Evolutionary conservation across 92 coral and sea anemone genomes (phyloP).

Genomic region (Palythoa caribaeorum): DNA sequence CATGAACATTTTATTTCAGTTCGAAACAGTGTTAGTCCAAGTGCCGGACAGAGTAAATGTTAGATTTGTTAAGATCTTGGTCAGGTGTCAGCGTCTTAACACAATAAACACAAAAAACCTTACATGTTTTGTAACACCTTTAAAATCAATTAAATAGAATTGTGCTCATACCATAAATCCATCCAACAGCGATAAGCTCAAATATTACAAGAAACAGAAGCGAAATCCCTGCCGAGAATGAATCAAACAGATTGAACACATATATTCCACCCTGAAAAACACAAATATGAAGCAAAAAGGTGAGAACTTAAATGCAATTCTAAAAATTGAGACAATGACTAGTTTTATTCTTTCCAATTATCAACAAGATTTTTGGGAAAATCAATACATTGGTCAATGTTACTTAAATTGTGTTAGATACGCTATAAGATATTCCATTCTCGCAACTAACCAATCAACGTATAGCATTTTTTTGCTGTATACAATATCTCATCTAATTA

Average conservation of each 20-base stretch:
- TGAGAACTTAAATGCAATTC: background rate
- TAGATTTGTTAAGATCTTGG: background rate
- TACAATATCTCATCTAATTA: too few species aligned
- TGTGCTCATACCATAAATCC: slow-evolving; percentile 81
- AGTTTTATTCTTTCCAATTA: too few species aligned
- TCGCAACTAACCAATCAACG: too few species aligned
- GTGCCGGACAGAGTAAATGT: background rate
- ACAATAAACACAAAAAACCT: background rate
- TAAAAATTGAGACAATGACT: background rate
- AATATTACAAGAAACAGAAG: slow-evolving; percentile 81
- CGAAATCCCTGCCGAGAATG: slow-evolving; percentile 90
- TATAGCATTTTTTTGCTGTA: too few species aligned
- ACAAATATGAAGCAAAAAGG: background rate
- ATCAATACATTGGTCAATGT: too few species aligned
- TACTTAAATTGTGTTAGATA: too few species aligned
- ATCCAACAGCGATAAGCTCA: slow-evolving; percentile 79
- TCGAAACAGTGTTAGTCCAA: background rate
- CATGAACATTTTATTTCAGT: background rate
- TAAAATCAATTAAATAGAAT: background rate
- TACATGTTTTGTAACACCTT: background rate
- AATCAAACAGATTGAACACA: slow-evolving; percentile 92
- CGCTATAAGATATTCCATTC: too few species aligned
- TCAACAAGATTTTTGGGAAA: too few species aligned
- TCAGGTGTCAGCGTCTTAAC: too few species aligned
- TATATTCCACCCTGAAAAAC: slow-evolving; percentile 88